Conservation (phyloP, 2,113 vertebrate species). For the Ceratotherium simum region DNA sequence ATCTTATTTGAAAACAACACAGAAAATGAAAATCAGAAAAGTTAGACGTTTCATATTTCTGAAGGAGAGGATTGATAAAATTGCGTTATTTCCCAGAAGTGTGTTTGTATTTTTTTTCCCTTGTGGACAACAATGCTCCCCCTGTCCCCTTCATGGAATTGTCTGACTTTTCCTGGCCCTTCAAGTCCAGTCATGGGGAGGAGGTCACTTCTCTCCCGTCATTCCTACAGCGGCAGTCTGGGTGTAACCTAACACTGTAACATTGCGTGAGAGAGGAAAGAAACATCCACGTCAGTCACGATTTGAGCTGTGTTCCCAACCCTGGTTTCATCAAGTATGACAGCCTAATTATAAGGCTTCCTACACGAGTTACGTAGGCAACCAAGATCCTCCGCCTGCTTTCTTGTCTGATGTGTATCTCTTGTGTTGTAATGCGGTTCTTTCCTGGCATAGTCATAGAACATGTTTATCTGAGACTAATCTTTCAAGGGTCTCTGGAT, state of each 20-base stretch:
- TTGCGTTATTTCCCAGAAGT: background rate
- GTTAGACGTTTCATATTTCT: conserved; percentile 16
- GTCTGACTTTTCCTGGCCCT: conserved; percentile 8
- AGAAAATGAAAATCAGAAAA: background rate
- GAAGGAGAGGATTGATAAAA: background rate
- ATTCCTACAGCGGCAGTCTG: background rate
- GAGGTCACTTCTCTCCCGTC: background rate
- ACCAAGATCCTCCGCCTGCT: background rate
- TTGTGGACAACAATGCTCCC: background rate
- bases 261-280: background rate
- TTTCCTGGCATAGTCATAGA: background rate
- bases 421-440: background rate
- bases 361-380: conserved; percentile 36
- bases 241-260: background rate
- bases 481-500: conserved; percentile 31
- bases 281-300: background rate
- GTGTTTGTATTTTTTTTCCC: background rate
- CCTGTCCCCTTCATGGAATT: background rate
- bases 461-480: background rate
- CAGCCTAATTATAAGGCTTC: conserved; percentile 71
- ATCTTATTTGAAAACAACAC: conserved; percentile 30
- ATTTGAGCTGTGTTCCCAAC: conserved; percentile 34
- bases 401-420: conserved; percentile 18
- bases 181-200: background rate
- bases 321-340: conserved; percentile 57